Evolutionary conservation across 2,888 invertebrate genomes (phyloP).

Genomic region (Tubulanus polymorphus): DNA sequence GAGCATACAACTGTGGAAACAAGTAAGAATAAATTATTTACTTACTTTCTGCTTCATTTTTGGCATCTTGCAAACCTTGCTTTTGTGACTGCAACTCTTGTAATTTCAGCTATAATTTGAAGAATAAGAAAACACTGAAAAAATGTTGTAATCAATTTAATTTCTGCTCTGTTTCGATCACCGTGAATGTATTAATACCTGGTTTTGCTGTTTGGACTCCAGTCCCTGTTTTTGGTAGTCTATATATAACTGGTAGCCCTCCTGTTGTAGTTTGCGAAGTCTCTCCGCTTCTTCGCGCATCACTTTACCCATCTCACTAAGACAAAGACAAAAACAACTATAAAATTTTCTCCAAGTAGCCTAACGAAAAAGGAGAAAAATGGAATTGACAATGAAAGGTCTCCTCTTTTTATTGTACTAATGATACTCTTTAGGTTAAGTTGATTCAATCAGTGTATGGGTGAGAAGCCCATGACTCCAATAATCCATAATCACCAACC

Average conservation of each 20-base stretch:
- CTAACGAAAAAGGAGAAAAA: too few species aligned
- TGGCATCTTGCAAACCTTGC: constrained; percentile 23
- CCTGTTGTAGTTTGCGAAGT: constrained; percentile 68
- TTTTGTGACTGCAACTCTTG: constrained; percentile 29
- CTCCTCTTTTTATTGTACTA: too few species aligned
- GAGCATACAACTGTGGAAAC: too few species aligned
- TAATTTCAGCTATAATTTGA: constrained; percentile 25
- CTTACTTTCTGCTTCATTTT: constrained; percentile 32
- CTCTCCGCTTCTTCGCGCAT: constrained; percentile 62
- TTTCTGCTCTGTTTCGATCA: not conserved
- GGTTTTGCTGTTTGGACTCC: constrained; percentile 70
- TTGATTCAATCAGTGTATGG: too few species aligned
- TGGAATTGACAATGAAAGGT: too few species aligned
- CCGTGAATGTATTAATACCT: constrained; percentile 54
- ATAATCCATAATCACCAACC: too few species aligned
- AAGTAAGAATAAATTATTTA: too few species aligned
- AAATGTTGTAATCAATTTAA: not conserved
- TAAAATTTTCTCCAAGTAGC: too few species aligned
- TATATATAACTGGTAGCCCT: constrained; percentile 60
- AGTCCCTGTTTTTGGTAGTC: constrained; percentile 59
- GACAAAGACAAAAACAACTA: too few species aligned
- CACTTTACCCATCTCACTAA: constrained; percentile 62
- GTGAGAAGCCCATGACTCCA: too few species aligned
- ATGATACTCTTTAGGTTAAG: too few species aligned
- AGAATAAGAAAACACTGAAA: constrained; percentile 8